A percentile compares a stretch with the other conserved stretches of the same genome.
Conservation (phyloP, 2,797 vertebrate genomes). For the Poeciliopsis presidionis region DNA sequence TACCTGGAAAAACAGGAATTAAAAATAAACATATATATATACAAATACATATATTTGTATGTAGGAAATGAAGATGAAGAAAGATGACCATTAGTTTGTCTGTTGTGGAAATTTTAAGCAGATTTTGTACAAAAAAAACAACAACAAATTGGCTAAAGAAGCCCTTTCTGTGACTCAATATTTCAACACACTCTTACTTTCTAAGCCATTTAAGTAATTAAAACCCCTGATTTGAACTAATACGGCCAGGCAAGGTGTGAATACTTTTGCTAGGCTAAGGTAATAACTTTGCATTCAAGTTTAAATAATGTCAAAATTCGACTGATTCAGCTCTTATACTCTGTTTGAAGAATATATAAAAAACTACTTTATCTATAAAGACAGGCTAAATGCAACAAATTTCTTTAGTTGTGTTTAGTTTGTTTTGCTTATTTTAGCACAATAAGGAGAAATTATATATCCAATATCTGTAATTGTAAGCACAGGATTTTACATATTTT, state of each 20-base stretch:
- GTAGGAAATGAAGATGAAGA: no score
- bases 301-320: not conserved
- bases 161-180: not conserved
- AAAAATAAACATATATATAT: no score
- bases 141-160: not conserved
- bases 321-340: not conserved
- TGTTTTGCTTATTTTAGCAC: not conserved
- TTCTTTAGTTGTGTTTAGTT: not conserved
- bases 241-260: not conserved
- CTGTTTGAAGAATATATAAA: not conserved
- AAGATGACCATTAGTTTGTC: not conserved
- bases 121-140: not conserved
- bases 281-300: not conserved
- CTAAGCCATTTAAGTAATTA: not conserved
- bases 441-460: not conserved
- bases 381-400: not conserved
- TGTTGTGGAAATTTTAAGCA: not conserved
- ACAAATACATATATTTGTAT: not conserved
- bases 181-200: not conserved
- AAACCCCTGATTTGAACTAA: not conserved
- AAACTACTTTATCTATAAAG: not conserved
- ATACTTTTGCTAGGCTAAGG: not conserved
- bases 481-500: not conserved
- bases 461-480: not conserved
- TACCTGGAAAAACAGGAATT: not conserved